These are phyloP conservation scores for Oryzias melastigma DNA, from an alignment of 2,113 vertebrate genomes.

Conservation along the genomic window DNA sequence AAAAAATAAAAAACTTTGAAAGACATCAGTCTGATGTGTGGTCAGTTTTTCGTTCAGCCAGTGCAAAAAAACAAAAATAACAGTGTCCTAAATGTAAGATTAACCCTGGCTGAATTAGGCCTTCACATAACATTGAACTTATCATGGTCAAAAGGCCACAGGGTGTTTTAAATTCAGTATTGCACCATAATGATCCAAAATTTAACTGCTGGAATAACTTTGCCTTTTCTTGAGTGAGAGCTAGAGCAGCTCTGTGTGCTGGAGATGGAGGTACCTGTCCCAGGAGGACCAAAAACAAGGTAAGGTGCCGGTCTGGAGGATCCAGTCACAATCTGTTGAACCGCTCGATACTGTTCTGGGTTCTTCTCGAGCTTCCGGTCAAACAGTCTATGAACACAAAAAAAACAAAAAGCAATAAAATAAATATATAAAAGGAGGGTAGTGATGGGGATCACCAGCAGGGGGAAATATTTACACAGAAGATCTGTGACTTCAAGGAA, in stretches of 20 bases:
- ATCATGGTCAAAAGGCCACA: too few species aligned
- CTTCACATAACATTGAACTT: too few species aligned
- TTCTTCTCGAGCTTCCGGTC: constrained; percentile 82
- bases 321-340: constrained; percentile 84
- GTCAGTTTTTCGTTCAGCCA: too few species aligned
- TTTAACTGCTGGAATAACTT: too few species aligned
- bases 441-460: background rate
- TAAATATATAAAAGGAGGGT: background rate
- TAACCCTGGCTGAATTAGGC: too few species aligned
- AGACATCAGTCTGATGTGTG: too few species aligned
- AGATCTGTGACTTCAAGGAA: background rate
- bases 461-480: background rate
- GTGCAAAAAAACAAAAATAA: too few species aligned
- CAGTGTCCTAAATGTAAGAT: too few species aligned
- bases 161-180: too few species aligned
- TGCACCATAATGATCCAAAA: too few species aligned
- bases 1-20: too few species aligned
- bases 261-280: constrained; percentile 76
- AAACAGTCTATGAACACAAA: constrained; percentile 73
- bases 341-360: constrained; percentile 81
- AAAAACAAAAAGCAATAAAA: background rate
- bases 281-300: constrained; percentile 95
- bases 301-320: constrained; percentile 89
- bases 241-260: accelerated
- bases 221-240: too few species aligned